Evolutionary conservation across 2,888 invertebrate species (phyloP).

Genomic region (Netelia fuscicornis): DNA sequence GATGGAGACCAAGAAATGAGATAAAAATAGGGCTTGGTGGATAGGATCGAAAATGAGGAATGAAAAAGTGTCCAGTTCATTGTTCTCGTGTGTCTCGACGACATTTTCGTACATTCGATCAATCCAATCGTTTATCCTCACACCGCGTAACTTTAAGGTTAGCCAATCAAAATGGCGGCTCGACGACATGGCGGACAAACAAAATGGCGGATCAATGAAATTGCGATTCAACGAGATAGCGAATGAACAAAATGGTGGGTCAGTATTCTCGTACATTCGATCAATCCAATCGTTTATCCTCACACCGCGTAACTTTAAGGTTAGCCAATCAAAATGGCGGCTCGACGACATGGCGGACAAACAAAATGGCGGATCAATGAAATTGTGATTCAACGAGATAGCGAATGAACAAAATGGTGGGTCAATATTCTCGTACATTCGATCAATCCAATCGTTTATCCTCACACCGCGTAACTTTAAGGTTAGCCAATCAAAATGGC

Average conservation of each 20-base stretch:
- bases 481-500: background rate
- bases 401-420: too few species aligned
- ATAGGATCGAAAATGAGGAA: slow-evolving; percentile 29
- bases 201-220: too few species aligned
- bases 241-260: too few species aligned
- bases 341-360: background rate
- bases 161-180: background rate
- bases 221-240: too few species aligned
- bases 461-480: background rate
- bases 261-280: slow-evolving; percentile 23
- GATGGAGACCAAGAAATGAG: slow-evolving; percentile 19
- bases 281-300: slow-evolving; percentile 40
- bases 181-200: background rate
- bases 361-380: too few species aligned
- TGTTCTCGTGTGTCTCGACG: slow-evolving; percentile 33
- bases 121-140: slow-evolving; percentile 30
- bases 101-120: slow-evolving; percentile 37
- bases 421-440: slow-evolving; percentile 18
- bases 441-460: slow-evolving; percentile 44
- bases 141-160: background rate
- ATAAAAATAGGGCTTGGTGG: slow-evolving; percentile 43
- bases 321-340: background rate
- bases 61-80: slow-evolving; percentile 52
- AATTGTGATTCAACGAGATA: too few species aligned
- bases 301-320: background rate